Evolutionary conservation across 1,140 invertebrate genomes (phyloP), one percentile per base, ranked within the genome.

Genomic region (Drosophila paulistorum): DNA sequence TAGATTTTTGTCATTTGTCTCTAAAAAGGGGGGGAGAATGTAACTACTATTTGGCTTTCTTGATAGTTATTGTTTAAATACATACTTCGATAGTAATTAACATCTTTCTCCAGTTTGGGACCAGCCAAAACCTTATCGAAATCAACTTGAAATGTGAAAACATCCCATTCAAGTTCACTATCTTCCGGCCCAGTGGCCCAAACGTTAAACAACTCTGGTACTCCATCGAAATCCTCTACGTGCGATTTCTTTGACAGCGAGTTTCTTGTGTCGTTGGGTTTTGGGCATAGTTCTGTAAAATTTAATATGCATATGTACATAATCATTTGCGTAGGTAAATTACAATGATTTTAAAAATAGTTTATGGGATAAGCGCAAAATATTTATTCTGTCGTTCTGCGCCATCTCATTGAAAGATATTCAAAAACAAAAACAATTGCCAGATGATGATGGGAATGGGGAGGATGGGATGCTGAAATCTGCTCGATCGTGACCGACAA

Each of bases 201-300:
- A 1, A 96, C 96, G 69, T 95, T 93, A 85, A 98, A 98, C 5
- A 98, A 92, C 39, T 96, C 96, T 0, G 97, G 96, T 20, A 97
- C 94, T 61, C 97, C 96, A 55, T 93, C 93, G 33, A 98, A 94
- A 68, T 97, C 96, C 91, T 98, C 97, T 6, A 98, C 96, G 89
- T 98, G 96, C 4, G 97, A 98, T 68, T 97, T 95, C 84, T 95
- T 95, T 45, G 95, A 96, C 54, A 98, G 92, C 37, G 95, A 94
- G 76, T 94, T 94, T 37, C 94, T 93, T 7, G 96, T 96, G 81
- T 95, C 93, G 90, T 97, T 97, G 26, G 95, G 90, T 90, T 97
- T 97, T 0, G 97, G 97, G 92, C 98, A 99, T 91, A 98, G 95
- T 89, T 98, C 96, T 97, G 35, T 14, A 71, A 84, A 59, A 57